Evolutionary conservation across 2,797 vertebrate genomes (phyloP).

Genomic region (Falco berigora): DNA sequence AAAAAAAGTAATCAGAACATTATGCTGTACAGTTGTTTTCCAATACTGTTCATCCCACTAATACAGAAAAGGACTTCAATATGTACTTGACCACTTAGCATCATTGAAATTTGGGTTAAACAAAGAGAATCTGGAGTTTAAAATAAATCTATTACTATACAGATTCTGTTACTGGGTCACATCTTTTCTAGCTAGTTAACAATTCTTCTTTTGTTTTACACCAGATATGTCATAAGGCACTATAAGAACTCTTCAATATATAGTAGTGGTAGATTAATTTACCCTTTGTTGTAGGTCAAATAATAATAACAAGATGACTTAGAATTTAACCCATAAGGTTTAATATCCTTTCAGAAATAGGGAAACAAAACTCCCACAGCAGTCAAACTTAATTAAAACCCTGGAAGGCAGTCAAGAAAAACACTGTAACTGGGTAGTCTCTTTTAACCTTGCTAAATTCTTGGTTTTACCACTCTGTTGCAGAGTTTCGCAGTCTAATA

Average conservation of each 20-base stretch:
- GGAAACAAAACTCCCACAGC: background rate
- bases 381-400: conserved; percentile 10
- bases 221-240: rapidly evolving
- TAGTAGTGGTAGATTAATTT: background rate
- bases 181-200: background rate
- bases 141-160: background rate
- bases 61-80: background rate
- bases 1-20: background rate
- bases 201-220: background rate
- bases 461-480: background rate
- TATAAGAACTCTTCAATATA: background rate
- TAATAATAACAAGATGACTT: background rate
- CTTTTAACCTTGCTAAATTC: background rate
- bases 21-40: background rate
- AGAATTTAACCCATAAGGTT: background rate
- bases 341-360: conserved; percentile 19
- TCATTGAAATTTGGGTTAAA: background rate
- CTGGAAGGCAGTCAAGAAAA: background rate
- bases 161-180: background rate
- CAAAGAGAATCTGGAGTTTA: background rate
- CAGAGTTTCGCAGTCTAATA: background rate
- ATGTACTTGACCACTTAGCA: background rate
- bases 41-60: background rate
- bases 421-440: background rate
- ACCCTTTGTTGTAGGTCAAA: background rate